Evolutionary conservation across 2,113 vertebrate genomes (phyloP).

Genomic region (Rhinolophus sinicus): DNA sequence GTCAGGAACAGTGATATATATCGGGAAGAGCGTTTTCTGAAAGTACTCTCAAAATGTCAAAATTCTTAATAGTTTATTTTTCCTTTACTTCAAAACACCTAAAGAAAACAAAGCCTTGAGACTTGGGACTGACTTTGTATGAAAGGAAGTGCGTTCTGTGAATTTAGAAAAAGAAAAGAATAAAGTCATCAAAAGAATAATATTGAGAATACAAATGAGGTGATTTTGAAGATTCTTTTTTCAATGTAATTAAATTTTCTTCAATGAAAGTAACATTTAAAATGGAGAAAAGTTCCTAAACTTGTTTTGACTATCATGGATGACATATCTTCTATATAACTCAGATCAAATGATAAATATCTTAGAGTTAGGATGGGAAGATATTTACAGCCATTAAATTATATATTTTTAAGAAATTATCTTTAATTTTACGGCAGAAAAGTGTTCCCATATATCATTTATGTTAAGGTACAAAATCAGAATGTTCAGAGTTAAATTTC

Average conservation of each 20-base stretch:
- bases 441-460: constrained; percentile 5
- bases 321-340: background rate
- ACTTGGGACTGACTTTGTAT: background rate
- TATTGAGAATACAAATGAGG: background rate
- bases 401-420: background rate
- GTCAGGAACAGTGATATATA: constrained; percentile 59
- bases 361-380: background rate
- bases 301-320: background rate
- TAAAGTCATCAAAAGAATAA: background rate
- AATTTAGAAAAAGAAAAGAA: constrained; percentile 46
- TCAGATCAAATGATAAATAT: background rate
- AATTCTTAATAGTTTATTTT: constrained; percentile 18
- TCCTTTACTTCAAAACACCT: constrained; percentile 48
- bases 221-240: constrained; percentile 50
- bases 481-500: constrained; percentile 5
- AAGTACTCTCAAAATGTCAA: constrained; percentile 57
- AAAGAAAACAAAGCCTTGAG: constrained; percentile 33
- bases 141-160: background rate
- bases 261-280: constrained; percentile 23
- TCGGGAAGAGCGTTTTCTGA: constrained; percentile 36
- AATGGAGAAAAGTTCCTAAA: background rate
- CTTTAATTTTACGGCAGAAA: background rate
- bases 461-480: background rate
- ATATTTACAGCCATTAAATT: constrained; percentile 5
- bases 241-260: background rate